Base-by-base conservation (phyloP, 2,797 vertebrate genomes). In the Myotis findleyi region DNA sequence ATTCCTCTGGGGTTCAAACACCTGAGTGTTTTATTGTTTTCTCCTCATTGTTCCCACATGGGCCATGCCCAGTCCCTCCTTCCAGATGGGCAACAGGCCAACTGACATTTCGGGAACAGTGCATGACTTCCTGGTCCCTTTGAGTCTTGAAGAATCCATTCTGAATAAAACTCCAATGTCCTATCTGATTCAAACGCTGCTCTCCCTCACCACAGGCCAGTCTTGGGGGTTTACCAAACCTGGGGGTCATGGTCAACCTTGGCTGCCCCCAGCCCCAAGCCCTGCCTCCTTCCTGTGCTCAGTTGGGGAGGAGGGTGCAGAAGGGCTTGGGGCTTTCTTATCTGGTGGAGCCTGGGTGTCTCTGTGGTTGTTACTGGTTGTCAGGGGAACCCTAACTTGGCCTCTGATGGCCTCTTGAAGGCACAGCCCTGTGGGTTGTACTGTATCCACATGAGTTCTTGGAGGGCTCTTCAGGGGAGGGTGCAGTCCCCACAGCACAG, bases 381-480 rank as follows among this genome's bases (percentile, higher is more conserved):
- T 64, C 36, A 53, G 81, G 41, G 9, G 30, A 25, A 62, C 3
- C 4, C 20, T 25, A 5, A 33, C 14, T 3, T 23, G 64, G 64
- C 41, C 20, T 69, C 44, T 0, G 1, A 20, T 0, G 30, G 25
- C 41, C 30, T 41, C 59, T 20, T 14, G 27, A 7, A 21, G 53
- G 36, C 25, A 23, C 27, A 41, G 23, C 25, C 41, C 9, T 0
- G 20, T 0, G 9, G 59, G 38, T 30, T 72, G 72, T 51, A 14
- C 64, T 10, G n/a, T 16, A 11, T 23, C 69, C 0, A 0, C 2
- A 3, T 9, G 68, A 11, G 21, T 30, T 51, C 73, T 72, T 8
- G 44, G 8, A 66, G 59, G 14, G 12, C 81, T 76, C 7, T 62
- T 72, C 30, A 51, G 13, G 73, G n/a, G 38, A 16, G 20, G 17